These are phyloP conservation scores for Drosophila melanosoma DNA, from an alignment of 2,888 invertebrate genomes.

Conservation along the genomic window DNA sequence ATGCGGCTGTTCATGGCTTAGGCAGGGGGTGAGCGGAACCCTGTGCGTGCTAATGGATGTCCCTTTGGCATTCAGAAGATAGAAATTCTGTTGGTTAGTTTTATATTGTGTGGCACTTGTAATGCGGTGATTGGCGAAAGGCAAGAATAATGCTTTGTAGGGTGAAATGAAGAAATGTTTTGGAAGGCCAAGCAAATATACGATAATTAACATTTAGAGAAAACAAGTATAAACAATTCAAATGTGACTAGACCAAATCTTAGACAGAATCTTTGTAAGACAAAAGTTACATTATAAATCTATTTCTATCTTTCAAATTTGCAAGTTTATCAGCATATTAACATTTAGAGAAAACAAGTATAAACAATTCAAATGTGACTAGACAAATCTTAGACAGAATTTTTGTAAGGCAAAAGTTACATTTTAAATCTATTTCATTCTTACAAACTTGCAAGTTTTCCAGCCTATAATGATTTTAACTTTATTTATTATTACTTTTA, in stretches of 20 bases:
- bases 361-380: background rate
- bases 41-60: conserved; percentile 49
- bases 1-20: conserved; percentile 1
- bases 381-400: background rate
- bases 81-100: conserved; percentile 28
- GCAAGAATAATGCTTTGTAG: background rate
- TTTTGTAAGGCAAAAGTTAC: background rate
- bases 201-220: background rate
- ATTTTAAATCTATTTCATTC: background rate
- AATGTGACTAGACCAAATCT: background rate
- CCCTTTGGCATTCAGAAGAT: conserved; percentile 28
- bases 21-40: background rate
- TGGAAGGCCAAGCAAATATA: background rate
- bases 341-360: background rate
- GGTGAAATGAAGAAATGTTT: background rate
- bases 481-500: background rate
- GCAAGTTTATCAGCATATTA: background rate
- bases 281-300: background rate
- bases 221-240: background rate
- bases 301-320: background rate
- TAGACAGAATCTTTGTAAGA: background rate
- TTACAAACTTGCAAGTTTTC: background rate
- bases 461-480: background rate
- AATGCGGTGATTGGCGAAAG: background rate
- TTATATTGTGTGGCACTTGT: conserved; percentile 9